A percentile compares a stretch with the other conserved stretches of the same genome.
These are phyloP conservation scores for Acrocephalus arundinaceus DNA, from an alignment of 2,113 vertebrate genomes.

Conservation along the genomic window DNA sequence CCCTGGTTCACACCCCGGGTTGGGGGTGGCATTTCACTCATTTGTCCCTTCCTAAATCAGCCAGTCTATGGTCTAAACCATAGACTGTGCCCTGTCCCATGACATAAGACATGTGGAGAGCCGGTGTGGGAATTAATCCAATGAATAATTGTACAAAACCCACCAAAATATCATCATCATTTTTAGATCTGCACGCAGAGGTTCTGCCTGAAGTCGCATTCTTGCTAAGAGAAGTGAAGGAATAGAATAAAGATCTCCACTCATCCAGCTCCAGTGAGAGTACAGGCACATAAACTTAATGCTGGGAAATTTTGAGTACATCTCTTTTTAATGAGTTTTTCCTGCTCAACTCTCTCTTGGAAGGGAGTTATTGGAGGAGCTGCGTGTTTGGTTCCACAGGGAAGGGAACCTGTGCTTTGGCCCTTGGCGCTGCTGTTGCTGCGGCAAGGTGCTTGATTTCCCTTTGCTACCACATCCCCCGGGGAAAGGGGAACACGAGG, in stretches of 20 bases:
- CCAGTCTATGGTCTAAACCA: not conserved
- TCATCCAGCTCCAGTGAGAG: not conserved
- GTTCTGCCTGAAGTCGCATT: not conserved
- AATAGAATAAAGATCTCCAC: not conserved
- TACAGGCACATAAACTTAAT: not conserved
- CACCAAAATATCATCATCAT: not conserved
- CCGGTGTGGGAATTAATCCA: not conserved
- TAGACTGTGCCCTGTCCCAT: not conserved
- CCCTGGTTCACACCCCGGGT: not conserved
- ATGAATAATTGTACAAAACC: not conserved
- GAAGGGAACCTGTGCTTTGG: not conserved
- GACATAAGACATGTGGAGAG: not conserved
- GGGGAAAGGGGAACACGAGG: not conserved
- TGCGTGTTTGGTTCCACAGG: accelerated
- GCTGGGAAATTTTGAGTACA: not conserved
- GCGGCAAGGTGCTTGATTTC: not conserved
- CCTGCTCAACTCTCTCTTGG: not conserved
- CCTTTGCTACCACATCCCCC: not conserved
- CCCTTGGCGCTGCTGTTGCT: not conserved
- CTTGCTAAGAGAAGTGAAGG: not conserved
- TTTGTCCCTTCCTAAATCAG: not conserved
- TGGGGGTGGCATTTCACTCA: not conserved
- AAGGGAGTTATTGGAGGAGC: not conserved
- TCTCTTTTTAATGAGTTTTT: not conserved
- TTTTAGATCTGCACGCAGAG: not conserved